Evolutionary conservation across 1,140 invertebrate species (phyloP), one percentile per base, ranked within the genome.

Genomic region (Rhagoletis pomonella): DNA sequence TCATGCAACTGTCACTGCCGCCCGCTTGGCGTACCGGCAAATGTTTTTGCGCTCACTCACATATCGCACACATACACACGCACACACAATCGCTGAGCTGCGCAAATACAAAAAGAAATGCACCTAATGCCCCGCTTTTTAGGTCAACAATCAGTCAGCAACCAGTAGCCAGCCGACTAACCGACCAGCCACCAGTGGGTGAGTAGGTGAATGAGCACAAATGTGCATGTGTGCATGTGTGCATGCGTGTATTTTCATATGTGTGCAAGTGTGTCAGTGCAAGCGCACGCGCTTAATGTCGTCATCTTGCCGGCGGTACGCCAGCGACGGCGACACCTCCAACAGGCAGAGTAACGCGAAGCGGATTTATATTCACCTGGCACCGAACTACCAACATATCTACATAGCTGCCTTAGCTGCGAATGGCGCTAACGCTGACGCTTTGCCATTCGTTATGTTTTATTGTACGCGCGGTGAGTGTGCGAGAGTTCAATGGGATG

Each of bases 231-330:
- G 10, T 10, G 47, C 2, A 17, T 81, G 4, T 19, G n/a, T 58
- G 47, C 19, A 77, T 55, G 47, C 9, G 42, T 55, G 29, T 29
- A 29, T 29, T 29, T 29, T 29, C 29, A 29, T 29, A 29, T 29
- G 44, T 1, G n/a, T 55, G 12, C 14, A 12, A 47, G 1, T 17
- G 42, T 50, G 39, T 73, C 9, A 77, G 5, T 19, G 73, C 73
- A 14, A 50, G 19, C 64, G 50, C 73, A 81, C 73, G 73, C 73
- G 73, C 50, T 81, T 29, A 58, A 50, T 81, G 73, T 81, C 73
- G 73, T 81, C 73, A 81, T 81, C 47, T 81, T 81, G 47, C 73
- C 73, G 73, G 73, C 47, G 73, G 73, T n/a, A 81, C 44, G n/a
- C 47, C 73, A 58, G 42, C 73, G 47, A 81, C 73, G 14, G 17